A percentile compares a stretch with the other conserved stretches of the same genome.
Conservation (phyloP, 2,113 vertebrate species). For the Cebus imitator region DNA sequence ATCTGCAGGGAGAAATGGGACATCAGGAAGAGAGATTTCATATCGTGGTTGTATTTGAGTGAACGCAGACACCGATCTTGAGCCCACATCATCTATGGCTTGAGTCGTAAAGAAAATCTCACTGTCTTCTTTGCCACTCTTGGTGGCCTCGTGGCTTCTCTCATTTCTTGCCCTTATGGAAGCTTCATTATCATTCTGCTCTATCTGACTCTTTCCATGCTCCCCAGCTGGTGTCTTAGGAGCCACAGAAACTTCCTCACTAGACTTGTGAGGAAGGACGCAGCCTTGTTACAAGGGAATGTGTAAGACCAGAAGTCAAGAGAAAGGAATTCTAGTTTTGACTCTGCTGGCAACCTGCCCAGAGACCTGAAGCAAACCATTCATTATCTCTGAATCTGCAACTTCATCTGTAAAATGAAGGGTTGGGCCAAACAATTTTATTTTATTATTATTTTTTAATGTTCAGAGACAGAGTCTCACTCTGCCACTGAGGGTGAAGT, state of each 20-base stretch:
- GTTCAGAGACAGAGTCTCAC: no score
- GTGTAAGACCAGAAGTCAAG: background rate
- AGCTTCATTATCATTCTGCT: background rate
- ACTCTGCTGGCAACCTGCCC: background rate
- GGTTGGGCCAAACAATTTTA: background rate
- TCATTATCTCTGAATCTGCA: background rate
- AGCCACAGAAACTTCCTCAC: background rate
- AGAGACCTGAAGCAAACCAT: background rate
- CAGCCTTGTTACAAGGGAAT: background rate
- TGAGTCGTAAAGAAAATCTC: background rate
- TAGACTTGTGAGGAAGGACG: background rate
- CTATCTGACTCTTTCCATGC: background rate
- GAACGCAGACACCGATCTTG: background rate
- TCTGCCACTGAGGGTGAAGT: no score
- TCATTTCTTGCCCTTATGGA: background rate
- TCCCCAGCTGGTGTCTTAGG: background rate
- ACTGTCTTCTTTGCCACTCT: background rate
- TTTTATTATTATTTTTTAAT: no score
- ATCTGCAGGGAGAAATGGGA: background rate
- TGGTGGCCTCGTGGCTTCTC: background rate
- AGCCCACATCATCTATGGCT: background rate
- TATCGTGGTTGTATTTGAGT: background rate
- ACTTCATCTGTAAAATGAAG: background rate
- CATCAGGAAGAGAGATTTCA: background rate
- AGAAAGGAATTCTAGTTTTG: background rate